Conservation (phyloP, 2,797 vertebrate species). For the Acrocephalus scirpaceus region DNA sequence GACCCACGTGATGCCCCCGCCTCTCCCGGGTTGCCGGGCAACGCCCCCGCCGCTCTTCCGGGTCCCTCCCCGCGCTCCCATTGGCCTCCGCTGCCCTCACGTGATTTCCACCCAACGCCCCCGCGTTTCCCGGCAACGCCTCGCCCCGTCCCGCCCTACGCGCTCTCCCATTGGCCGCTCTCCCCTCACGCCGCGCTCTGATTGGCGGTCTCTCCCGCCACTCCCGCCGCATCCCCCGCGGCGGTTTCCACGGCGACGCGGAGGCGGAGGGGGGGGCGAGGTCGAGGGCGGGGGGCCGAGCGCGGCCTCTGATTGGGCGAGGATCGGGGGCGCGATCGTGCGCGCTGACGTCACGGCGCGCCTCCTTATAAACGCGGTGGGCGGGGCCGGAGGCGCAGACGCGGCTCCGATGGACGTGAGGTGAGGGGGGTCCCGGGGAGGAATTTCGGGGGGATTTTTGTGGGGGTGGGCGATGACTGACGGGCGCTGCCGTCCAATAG, state of each 20-base stretch:
- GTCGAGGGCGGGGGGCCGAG: no score
- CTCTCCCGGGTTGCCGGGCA: neutral
- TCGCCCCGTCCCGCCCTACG: no score
- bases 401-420: neutral
- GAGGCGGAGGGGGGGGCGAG: no score
- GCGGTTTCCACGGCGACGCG: no score
- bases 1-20: neutral
- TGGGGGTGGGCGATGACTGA: no score
- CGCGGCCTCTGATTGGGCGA: neutral
- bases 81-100: neutral
- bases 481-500: neutral
- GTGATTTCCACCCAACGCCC: neutral
- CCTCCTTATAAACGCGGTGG: neutral
- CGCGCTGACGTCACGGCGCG: neutral
- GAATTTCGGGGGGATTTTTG: neutral
- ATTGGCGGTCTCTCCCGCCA: no score
- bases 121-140: no score
- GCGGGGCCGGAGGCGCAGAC: neutral
- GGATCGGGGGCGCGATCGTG: no score
- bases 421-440: neutral
- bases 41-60: neutral
- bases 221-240: no score
- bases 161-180: no score
- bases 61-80: no score
- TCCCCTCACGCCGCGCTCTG: no score